Percentiles rank a stretch among this genome's conserved stretches.
phyloP scores from a whole-genome alignment of 2,888 invertebrate species.

The Nymphalis polychloros region DNA sequence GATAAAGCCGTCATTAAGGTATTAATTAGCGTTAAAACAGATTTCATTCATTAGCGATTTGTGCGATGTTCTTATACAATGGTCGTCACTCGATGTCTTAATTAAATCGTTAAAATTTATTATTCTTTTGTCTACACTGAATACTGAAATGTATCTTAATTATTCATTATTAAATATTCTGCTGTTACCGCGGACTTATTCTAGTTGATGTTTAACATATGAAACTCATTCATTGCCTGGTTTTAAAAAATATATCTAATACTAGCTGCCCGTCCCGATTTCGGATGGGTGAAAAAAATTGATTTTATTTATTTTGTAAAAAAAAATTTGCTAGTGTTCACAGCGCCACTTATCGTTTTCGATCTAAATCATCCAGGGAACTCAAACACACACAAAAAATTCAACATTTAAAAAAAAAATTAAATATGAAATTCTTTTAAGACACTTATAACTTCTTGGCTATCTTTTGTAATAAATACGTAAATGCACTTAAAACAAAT shows the following conservation, averaged over 20 bases:
- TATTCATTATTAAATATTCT: conserved; percentile 1
- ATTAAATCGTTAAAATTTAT: conserved; percentile 37
- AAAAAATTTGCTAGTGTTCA: no score
- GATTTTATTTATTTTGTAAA: no score
- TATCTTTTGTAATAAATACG: not conserved
- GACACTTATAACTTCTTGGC: not conserved
- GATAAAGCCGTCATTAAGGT: conserved; percentile 5
- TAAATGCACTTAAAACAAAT: conserved; percentile 5
- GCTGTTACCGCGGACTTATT: no score
- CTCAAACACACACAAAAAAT: no score
- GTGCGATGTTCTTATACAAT: conserved; percentile 34
- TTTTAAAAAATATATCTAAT: no score
- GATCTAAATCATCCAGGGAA: no score
- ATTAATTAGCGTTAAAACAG: conserved; percentile 19
- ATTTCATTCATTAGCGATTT: conserved; percentile 30
- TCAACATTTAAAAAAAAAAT: no score
- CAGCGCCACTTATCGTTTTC: no score
- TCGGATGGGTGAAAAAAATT: no score
- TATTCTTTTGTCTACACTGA: conserved; percentile 19
- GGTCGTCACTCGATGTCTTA: conserved; percentile 33
- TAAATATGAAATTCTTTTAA: not conserved
- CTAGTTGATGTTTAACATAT: no score
- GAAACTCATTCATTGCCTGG: no score
- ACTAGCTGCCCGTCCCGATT: no score
- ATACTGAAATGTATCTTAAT: conserved; percentile 4